Percentiles rank a stretch among this genome's conserved stretches.
Evolutionary conservation across 2,113 vertebrate genomes (phyloP).

Genomic region (Stegastes partitus): DNA sequence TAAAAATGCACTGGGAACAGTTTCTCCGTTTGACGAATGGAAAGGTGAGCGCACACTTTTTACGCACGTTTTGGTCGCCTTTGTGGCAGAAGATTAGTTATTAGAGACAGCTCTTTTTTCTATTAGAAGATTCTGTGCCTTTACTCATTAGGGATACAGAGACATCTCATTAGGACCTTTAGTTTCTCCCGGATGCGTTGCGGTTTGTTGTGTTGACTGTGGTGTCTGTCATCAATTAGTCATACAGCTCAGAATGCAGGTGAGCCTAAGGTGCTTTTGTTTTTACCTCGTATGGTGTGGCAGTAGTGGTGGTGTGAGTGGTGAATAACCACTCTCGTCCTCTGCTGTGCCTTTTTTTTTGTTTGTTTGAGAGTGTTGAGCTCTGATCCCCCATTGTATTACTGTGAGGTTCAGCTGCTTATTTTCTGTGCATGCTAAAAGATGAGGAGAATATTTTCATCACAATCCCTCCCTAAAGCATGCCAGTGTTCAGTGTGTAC

Average conservation of each 20-base stretch:
- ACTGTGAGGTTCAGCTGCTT: constrained; percentile 20
- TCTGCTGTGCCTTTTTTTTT: background rate
- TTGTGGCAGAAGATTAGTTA: background rate
- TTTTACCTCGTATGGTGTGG: constrained; percentile 33
- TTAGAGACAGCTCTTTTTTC: background rate
- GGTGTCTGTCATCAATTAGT: constrained; percentile 58
- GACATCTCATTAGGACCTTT: background rate
- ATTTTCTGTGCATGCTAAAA: background rate
- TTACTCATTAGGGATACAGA: background rate
- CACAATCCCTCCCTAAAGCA: background rate
- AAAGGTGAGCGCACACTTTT: constrained; percentile 79
- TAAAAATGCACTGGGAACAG: constrained; percentile 86
- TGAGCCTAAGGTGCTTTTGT: constrained; percentile 19
- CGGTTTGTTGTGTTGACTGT: constrained; percentile 29
- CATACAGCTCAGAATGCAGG: constrained; percentile 34
- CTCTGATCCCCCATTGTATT: background rate
- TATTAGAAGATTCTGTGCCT: background rate
- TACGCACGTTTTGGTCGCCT: background rate
- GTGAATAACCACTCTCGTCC: background rate
- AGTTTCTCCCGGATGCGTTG: constrained; percentile 1
- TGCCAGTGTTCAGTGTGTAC: constrained; percentile 3
- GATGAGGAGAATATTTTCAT: constrained; percentile 33
- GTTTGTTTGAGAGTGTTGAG: background rate
- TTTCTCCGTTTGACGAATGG: constrained; percentile 76
- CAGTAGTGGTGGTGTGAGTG: background rate